Conservation (phyloP, 2,888 invertebrate genomes). For the Epinotia ramella region DNA sequence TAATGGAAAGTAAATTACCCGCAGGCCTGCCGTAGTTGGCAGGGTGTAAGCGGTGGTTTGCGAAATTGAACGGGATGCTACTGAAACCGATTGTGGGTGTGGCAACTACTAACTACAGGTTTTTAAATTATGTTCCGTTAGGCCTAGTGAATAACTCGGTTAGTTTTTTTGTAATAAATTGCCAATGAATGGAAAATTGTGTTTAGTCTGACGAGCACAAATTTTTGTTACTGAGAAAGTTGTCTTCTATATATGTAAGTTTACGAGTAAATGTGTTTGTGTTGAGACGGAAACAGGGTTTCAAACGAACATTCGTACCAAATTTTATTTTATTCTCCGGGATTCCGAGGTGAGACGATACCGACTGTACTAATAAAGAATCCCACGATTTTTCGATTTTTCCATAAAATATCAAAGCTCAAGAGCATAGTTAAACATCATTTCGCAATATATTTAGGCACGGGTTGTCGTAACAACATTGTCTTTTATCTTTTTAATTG, state of each 20-base stretch:
- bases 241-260: no score
- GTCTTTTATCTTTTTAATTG: constrained; percentile 37
- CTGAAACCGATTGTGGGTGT: constrained; percentile 42
- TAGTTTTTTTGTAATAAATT: constrained; percentile 15
- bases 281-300: no score
- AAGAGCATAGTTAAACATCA: constrained; percentile 9
- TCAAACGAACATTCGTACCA: no score
- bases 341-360: no score
- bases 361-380: neutral
- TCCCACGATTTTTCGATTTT: no score
- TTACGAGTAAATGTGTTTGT: no score
- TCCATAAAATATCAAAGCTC: constrained; percentile 19
- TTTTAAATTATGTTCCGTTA: constrained; percentile 33
- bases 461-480: constrained; percentile 25
- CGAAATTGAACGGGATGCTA: constrained; percentile 48
- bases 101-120: constrained; percentile 27
- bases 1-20: constrained; percentile 22
- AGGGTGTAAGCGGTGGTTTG: constrained; percentile 26
- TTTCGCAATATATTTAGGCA: constrained; percentile 20
- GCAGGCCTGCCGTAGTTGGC: neutral
- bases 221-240: neutral
- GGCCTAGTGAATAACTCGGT: constrained; percentile 30
- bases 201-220: neutral
- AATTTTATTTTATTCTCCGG: no score
- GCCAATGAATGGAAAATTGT: neutral